These are phyloP conservation scores for Actias luna DNA, from an alignment of 2,888 invertebrate species.

Conservation along the genomic window DNA sequence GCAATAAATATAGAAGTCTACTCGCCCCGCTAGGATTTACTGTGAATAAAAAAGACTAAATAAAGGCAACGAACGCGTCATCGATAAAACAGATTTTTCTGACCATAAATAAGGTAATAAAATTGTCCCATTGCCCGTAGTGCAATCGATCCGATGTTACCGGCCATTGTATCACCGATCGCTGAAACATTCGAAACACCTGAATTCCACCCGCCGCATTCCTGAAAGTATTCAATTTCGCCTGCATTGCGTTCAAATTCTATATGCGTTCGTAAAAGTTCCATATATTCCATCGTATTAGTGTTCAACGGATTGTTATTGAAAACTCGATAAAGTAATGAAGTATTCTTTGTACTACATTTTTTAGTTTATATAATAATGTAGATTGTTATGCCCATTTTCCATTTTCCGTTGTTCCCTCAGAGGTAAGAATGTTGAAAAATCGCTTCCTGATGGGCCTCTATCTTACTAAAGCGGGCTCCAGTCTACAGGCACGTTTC, in stretches of 20 bases:
- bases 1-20: no score
- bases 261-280: background rate
- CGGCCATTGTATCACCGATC: conserved; percentile 2
- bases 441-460: no score
- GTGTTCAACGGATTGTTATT: no score
- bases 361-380: no score
- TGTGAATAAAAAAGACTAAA: background rate
- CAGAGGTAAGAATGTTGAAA: no score
- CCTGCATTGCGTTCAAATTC: conserved; percentile 17
- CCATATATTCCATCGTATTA: background rate
- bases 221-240: conserved; percentile 17
- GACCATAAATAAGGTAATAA: conserved; percentile 3
- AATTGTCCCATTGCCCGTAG: background rate
- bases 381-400: no score
- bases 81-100: background rate
- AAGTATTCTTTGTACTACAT: background rate
- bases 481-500: no score
- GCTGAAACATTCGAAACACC: conserved; percentile 10
- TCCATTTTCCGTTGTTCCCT: no score
- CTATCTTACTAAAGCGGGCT: no score
- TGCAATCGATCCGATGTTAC: background rate
- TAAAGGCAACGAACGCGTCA: background rate
- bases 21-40: background rate
- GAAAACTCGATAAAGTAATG: no score
- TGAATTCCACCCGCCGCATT: conserved; percentile 5